Evolutionary conservation across 2,797 vertebrate genomes (phyloP).

Genomic region (Oreochromis mossambicus): DNA sequence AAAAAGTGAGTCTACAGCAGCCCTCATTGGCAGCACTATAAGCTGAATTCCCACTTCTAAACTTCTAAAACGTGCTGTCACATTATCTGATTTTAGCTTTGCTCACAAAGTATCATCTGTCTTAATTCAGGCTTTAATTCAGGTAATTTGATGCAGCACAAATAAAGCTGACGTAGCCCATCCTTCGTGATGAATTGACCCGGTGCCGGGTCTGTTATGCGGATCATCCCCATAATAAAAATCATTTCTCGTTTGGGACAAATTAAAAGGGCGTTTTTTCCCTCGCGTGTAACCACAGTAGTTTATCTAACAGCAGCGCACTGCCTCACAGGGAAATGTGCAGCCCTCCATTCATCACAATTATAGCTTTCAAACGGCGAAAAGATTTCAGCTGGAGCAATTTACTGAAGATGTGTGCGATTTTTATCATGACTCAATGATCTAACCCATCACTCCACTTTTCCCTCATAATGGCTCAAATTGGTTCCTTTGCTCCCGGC

Average conservation of each 20-base stretch:
- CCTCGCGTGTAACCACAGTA: background rate
- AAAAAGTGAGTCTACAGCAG: too few species aligned
- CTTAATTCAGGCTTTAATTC: background rate
- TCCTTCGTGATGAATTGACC: background rate
- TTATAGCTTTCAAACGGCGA: conserved; percentile 10
- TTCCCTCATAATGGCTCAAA: background rate
- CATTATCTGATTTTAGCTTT: background rate
- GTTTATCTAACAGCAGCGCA: background rate
- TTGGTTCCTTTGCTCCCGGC: conserved; percentile 7
- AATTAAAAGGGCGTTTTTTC: background rate
- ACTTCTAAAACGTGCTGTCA: background rate
- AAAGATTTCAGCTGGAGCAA: conserved; percentile 1
- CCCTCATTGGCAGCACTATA: too few species aligned
- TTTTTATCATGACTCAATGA: conserved; percentile 5
- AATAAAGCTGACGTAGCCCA: background rate
- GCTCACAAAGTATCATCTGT: background rate
- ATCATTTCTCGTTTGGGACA: background rate
- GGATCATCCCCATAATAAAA: background rate
- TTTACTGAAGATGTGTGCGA: conserved; percentile 10
- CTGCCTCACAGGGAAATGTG: background rate
- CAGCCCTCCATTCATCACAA: conserved; percentile 11
- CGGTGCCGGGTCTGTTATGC: background rate
- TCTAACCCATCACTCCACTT: background rate
- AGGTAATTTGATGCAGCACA: background rate
- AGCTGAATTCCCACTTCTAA: background rate